Conservation (phyloP, 2,888 invertebrate species). For the Chironomus riparius region DNA sequence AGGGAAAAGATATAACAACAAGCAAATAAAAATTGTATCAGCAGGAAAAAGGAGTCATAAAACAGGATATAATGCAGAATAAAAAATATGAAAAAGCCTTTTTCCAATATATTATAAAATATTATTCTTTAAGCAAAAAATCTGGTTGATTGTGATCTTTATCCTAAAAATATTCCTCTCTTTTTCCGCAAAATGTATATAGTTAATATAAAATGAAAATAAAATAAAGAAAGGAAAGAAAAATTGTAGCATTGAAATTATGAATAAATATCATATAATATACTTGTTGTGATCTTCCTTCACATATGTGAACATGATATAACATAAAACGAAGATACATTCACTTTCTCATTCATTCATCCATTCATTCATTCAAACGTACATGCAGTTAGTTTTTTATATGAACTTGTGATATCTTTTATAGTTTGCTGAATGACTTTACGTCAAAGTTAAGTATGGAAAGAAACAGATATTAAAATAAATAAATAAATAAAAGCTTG, state of each 20-base stretch:
- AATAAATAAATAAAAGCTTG: neutral
- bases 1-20: neutral
- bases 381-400: neutral
- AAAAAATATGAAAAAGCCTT: neutral
- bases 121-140: neutral
- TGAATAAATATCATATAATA: too few species aligned
- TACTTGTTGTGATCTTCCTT: too few species aligned
- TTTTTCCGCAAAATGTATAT: too few species aligned
- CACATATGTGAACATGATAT: too few species aligned
- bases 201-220: too few species aligned
- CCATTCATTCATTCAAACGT: neutral
- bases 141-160: slow-evolving; percentile 5
- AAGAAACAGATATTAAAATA: neutral
- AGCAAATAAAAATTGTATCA: neutral
- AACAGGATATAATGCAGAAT: neutral
- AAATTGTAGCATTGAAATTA: too few species aligned
- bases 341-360: too few species aligned
- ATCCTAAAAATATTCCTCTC: neutral
- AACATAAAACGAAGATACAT: too few species aligned
- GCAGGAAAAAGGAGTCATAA: neutral
- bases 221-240: too few species aligned
- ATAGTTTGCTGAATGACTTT: neutral
- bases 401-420: neutral
- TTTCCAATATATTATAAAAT: neutral
- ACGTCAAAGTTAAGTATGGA: neutral